These are phyloP conservation scores for Microplitis deprimator DNA, from an alignment of 2,888 invertebrate genomes.

Conservation along the genomic window DNA sequence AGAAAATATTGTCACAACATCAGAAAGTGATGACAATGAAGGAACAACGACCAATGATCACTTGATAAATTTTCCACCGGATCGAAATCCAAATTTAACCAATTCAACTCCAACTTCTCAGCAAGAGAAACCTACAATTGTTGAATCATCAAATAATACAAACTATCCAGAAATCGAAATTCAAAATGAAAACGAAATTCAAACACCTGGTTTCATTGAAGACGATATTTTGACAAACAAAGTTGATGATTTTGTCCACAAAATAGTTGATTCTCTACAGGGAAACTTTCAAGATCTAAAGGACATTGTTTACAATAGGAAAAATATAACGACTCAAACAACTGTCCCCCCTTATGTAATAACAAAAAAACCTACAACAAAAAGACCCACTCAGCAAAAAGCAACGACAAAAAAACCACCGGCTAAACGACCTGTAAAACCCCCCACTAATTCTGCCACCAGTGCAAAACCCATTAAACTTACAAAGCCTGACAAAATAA, in stretches of 20 bases:
- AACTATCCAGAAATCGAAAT: constrained; percentile 61
- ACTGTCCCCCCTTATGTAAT: constrained; percentile 36
- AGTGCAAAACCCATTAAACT: constrained; percentile 43
- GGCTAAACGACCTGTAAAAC: constrained; percentile 47
- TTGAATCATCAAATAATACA: constrained; percentile 64
- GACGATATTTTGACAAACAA: constrained; percentile 84
- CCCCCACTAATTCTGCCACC: constrained; percentile 19
- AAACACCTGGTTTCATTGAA: constrained; percentile 84
- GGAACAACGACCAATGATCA: constrained; percentile 80
- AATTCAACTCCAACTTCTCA: constrained; percentile 76
- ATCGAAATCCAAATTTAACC: constrained; percentile 86
- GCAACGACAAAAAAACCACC: constrained; percentile 65
- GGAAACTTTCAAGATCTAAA: constrained; percentile 86
- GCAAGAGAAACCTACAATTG: constrained; percentile 67
- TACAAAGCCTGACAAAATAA: constrained; percentile 53
- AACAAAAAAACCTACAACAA: constrained; percentile 55
- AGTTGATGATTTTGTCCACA: constrained; percentile 86
- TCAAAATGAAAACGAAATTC: constrained; percentile 78
- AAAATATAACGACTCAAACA: constrained; percentile 61
- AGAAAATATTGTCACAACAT: constrained; percentile 27
- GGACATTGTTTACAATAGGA: constrained; percentile 80
- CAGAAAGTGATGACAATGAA: constrained; percentile 70
- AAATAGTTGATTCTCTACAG: constrained; percentile 87
- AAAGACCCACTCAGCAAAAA: constrained; percentile 58
- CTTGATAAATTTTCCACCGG: constrained; percentile 86